Conservation (phyloP, 2,888 invertebrate species). For the Diarsia dahlii region DNA sequence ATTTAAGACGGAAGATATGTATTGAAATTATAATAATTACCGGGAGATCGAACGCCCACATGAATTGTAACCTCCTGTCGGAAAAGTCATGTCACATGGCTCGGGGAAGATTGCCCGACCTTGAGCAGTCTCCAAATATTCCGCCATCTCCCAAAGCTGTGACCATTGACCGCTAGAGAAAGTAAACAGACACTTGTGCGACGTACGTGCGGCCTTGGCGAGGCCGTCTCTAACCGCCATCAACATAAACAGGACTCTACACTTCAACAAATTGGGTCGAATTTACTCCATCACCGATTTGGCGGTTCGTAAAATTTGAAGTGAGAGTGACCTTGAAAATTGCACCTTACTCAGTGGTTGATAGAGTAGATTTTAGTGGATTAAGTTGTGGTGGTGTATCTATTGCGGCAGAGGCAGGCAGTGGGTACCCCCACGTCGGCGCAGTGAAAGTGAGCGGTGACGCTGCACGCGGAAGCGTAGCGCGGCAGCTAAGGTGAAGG, state of each 20-base stretch:
- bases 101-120: slow-evolving; percentile 70
- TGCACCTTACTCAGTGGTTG: slow-evolving; percentile 66
- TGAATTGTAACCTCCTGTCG: background rate
- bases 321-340: slow-evolving; percentile 61
- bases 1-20: background rate
- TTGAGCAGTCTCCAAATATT: slow-evolving; percentile 78
- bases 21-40: background rate
- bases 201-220: slow-evolving; percentile 85
- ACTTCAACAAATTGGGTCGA: slow-evolving; percentile 68
- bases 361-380: slow-evolving; percentile 73
- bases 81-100: slow-evolving; percentile 12
- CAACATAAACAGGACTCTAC: slow-evolving; percentile 70
- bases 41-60: background rate
- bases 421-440: slow-evolving; percentile 73
- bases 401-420: slow-evolving; percentile 73
- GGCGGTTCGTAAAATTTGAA: slow-evolving; percentile 68
- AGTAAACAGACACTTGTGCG: slow-evolving; percentile 82
- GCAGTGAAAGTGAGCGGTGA: slow-evolving; percentile 87
- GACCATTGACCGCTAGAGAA: slow-evolving; percentile 88
- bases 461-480: slow-evolving; percentile 85
- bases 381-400: slow-evolving; percentile 56
- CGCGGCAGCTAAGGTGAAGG: slow-evolving; percentile 82
- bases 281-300: slow-evolving; percentile 69
- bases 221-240: slow-evolving; percentile 74
- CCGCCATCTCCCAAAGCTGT: slow-evolving; percentile 73